Evolutionary conservation across 2,888 invertebrate species (phyloP).

Genomic region (Stenotaenia linearis): DNA sequence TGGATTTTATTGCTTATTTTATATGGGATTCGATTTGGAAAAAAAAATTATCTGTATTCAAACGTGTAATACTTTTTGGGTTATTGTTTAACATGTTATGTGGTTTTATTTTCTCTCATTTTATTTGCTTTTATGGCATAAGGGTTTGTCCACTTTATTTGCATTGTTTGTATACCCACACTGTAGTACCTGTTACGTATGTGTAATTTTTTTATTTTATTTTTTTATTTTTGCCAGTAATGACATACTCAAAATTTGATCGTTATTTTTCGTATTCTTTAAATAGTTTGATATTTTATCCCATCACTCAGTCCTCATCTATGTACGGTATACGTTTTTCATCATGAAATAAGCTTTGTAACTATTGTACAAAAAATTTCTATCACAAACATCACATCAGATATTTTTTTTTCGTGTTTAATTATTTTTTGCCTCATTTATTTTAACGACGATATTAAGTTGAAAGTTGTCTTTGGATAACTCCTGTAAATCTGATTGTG

Average conservation of each 20-base stretch:
- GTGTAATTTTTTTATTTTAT: too few relatives aligned
- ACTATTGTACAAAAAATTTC: background rate
- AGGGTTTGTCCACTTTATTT: too few relatives aligned
- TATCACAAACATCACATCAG: background rate
- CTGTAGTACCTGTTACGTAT: too few relatives aligned
- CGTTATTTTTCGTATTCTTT: too few relatives aligned
- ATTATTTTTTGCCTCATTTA: background rate
- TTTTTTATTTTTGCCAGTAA: too few relatives aligned
- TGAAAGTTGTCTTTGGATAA: background rate
- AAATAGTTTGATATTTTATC: constrained; percentile 9
- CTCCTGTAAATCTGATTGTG: background rate
- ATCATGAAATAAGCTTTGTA: background rate
- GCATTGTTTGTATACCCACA: too few relatives aligned
- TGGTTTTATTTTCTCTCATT: background rate
- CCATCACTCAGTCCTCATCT: background rate
- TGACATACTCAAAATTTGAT: too few relatives aligned
- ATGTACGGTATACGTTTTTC: constrained; percentile 7
- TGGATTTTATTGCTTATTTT: background rate
- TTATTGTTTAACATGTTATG: background rate
- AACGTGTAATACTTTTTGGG: background rate
- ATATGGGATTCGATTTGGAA: background rate
- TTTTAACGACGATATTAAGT: background rate
- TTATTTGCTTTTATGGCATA: too few relatives aligned
- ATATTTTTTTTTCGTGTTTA: background rate
- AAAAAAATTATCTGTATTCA: too few relatives aligned